Evolutionary conservation across 2,797 vertebrate genomes (phyloP), one percentile per base, ranked within the genome.

Genomic region (Channa striata): DNA sequence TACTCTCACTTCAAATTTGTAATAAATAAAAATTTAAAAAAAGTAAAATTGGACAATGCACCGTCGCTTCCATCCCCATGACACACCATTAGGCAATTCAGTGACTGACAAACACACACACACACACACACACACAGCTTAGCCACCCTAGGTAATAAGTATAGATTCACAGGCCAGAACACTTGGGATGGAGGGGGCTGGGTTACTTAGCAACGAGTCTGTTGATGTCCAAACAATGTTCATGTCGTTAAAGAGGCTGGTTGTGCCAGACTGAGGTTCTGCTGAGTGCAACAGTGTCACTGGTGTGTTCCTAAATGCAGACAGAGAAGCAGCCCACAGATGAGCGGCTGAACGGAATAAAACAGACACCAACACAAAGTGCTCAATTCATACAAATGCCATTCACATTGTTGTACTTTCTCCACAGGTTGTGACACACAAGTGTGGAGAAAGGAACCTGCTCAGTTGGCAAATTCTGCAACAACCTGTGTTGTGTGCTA

Each of bases 211-310:
- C 87, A 91, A 93, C 91, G 51, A 58, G 84, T 74, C 69, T 94
- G 93, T 94, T 94, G 92, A 93, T 88, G 75, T 87, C 85, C 84
- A 94, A 94, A 94, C 93, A 94, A 90, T 86, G 87, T 89, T 78
- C 63, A 73, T 82, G 83, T 91, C 74, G 78, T 88, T 85, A 87
- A 73, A 83, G 83, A 65, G 77, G 86, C 83, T 40, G 59, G 51
- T 79, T 42, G 84, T 78, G 80, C 86, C 81, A 84, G 87, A 89
- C 76, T 72, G 62, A 77, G 74, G 80, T 87, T 87, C 82, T 86
- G 84, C 84, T 85, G 74, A 84, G 87, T 74, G 72, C 75, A 82
- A 91, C 91, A 91, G 85, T 92, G 91, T 91, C 79, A 83, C 80
- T 86, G 76, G 68, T 86, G 82, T 90, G 78, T 77, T 87, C 81